phyloP scores from a whole-genome alignment of 2,113 vertebrate species.

The Sinosuthora webbiana region DNA sequence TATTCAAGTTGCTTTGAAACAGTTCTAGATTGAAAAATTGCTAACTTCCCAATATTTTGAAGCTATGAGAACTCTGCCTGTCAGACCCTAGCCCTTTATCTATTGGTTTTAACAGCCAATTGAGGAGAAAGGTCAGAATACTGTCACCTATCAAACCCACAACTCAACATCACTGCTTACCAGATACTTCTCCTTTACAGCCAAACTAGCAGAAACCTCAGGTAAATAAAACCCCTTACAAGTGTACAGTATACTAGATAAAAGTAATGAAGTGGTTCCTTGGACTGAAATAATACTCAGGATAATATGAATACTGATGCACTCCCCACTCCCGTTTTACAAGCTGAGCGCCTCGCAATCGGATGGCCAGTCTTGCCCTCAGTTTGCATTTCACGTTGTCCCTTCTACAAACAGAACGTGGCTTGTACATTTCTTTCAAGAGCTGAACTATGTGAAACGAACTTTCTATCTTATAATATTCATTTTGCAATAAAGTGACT shows the following conservation, averaged over 20 bases:
- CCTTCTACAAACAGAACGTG: not conserved
- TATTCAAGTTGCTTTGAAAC: not conserved
- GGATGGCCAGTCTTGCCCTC: not conserved
- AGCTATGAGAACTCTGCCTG: not conserved
- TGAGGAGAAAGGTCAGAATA: not conserved
- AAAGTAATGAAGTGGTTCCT: not conserved
- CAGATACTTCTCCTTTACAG: not conserved
- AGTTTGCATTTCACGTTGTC: not conserved
- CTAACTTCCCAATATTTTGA: not conserved
- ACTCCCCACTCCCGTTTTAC: not conserved
- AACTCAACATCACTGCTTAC: not conserved
- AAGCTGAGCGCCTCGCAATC: not conserved
- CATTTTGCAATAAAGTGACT: conserved; percentile 20
- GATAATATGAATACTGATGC: not conserved
- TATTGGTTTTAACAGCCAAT: not conserved
- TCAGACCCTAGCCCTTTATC: not conserved
- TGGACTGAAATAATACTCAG: not conserved
- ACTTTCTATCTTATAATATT: not conserved
- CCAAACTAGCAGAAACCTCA: not conserved
- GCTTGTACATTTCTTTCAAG: conserved; percentile 20
- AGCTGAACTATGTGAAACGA: not conserved
- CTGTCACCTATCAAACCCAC: not conserved
- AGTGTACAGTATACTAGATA: not conserved
- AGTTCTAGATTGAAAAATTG: not conserved
- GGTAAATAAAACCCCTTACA: not conserved